These are phyloP conservation scores for Ephydatia muelleri DNA, from an alignment of 37 sponge, comb jelly and placozoan genomes.

Conservation along the genomic window DNA sequence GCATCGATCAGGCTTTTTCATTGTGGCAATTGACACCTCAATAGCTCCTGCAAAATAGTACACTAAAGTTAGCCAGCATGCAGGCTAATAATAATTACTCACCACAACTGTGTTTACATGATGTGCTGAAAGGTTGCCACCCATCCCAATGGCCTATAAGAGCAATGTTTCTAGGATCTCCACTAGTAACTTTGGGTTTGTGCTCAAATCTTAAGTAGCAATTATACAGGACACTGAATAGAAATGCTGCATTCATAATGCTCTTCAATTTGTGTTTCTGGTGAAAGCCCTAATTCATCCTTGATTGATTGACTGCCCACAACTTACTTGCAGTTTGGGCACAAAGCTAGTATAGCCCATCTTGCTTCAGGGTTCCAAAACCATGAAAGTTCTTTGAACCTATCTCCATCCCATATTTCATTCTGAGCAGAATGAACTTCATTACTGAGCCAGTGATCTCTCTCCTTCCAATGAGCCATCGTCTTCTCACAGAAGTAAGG, in stretches of 20 bases:
- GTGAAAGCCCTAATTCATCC: neutral
- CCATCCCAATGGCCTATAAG: conserved; percentile 36
- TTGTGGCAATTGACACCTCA: conserved; percentile 13
- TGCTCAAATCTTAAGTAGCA: no score
- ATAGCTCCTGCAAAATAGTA: conserved; percentile 11
- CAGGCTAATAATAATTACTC: neutral
- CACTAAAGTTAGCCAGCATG: no score
- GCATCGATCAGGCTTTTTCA: neutral
- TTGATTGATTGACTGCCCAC: neutral
- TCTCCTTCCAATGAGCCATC: conserved; percentile 22
- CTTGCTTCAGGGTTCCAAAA: conserved; percentile 20
- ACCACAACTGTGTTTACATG: conserved; percentile 23
- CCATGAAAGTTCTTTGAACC: conserved; percentile 27
- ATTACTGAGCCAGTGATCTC: conserved; percentile 15
- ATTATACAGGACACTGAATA: no score
- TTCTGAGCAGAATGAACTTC: no score
- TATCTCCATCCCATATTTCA: conserved; percentile 15
- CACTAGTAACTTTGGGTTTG: no score
- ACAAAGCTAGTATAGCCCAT: neutral
- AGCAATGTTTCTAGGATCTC: conserved; percentile 21
- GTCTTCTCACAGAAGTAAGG: neutral
- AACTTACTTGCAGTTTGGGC: conserved; percentile 11
- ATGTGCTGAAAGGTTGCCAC: conserved; percentile 10
- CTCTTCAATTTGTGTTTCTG: neutral
- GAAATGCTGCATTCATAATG: neutral